Base-by-base conservation (phyloP, 2,797 vertebrate species). In the Tenualosa thibaudeaui region DNA sequence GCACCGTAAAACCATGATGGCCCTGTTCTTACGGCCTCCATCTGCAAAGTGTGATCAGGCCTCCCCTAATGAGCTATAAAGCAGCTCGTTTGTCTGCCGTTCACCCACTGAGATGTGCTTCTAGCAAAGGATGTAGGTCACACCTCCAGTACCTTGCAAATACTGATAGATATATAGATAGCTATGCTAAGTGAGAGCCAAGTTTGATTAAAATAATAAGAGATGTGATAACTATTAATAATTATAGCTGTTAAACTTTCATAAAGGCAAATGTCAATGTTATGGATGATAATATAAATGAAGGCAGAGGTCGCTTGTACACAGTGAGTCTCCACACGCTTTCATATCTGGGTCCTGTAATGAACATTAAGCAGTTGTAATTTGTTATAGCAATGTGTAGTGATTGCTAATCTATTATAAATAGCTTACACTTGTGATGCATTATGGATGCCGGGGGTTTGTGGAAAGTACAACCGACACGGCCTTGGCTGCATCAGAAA, bases 121-220 rank as follows among this genome's bases (percentile, higher is more conserved):
- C 65, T 71, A 71, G 65, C 15, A 15, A 71, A 71, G 15, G 37
- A 71, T 71, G 37, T 71, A 37, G 65, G 65, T 71, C 65, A 71
- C 65, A 71, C 9, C 65, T 40, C 26, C 65, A 40, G 65, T 26
- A 15, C 31, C 26, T 15, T 4, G 10, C 26, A 6, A 31, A 37
- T 65, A 10, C 60, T n/a, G 6, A 9, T 2, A 71, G 26, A 71
- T 40, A 10, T 37, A 15, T 31, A 71, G 65, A 71, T 37, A 10
- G 8, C 65, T 71, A 31, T 3, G 24, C 26, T 10, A 37, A 17
- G 17, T 2, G 13, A 71, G 26, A 17, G 65, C 65, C 26, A 40
- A 13, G 65, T 31, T 40, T 3, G 7, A 65, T 65, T 12, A 71
- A 37, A 71, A 26, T 17, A 3, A 31, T 26, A 13, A 37, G 15